Evolutionary conservation across 2,888 invertebrate species (phyloP).

Genomic region (Arrhopalites spinosus): DNA sequence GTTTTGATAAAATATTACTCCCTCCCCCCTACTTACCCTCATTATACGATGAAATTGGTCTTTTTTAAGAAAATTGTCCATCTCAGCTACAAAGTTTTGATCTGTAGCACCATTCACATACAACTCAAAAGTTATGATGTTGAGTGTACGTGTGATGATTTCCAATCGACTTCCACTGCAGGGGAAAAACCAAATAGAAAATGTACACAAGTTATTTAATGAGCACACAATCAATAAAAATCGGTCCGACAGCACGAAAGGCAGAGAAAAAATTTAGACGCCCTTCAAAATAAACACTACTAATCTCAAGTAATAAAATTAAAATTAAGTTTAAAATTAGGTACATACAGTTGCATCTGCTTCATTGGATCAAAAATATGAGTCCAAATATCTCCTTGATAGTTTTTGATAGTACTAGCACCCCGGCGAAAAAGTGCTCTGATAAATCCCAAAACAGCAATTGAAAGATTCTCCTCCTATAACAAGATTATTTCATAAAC

Average conservation of each 20-base stretch:
- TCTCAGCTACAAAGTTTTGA: conserved; percentile 37
- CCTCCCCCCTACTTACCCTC: conserved; percentile 26
- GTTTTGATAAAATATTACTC: background rate
- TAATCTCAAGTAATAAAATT: background rate
- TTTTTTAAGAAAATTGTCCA: conserved; percentile 38
- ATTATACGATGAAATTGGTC: conserved; percentile 32
- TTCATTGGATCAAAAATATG: conserved; percentile 48
- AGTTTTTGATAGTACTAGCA: conserved; percentile 43
- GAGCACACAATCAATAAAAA: too few relatives aligned
- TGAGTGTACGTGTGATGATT: conserved; percentile 46
- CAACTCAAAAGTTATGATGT: conserved; percentile 51
- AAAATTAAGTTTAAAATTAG: background rate
- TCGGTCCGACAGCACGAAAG: too few relatives aligned
- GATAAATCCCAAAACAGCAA: conserved; percentile 43
- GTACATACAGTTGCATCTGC: conserved; percentile 24
- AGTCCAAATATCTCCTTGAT: conserved; percentile 42
- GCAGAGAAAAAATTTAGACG: too few relatives aligned
- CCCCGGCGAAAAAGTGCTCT: conserved; percentile 48
- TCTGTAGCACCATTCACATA: conserved; percentile 42
- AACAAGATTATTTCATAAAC: too few relatives aligned
- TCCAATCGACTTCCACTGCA: conserved; percentile 43
- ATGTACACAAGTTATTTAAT: too few relatives aligned
- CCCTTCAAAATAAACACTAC: background rate
- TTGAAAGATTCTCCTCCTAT: conserved; percentile 48
- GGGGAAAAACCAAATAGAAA: background rate